Evolutionary conservation across 2,888 invertebrate genomes (phyloP), one percentile per base, ranked within the genome.

Genomic region (Drosophila monieri): DNA sequence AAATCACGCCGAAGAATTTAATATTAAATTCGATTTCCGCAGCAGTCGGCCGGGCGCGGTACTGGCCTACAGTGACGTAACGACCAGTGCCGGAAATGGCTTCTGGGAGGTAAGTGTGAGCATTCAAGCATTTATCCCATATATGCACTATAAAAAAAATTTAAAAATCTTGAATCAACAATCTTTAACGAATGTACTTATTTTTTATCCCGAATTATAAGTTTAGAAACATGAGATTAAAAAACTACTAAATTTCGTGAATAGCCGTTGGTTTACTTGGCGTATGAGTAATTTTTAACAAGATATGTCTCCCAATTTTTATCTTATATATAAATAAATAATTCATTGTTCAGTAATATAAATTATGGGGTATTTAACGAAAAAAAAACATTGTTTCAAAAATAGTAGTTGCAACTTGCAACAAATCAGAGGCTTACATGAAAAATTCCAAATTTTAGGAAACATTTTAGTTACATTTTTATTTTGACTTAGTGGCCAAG

Each of bases 11-110:
- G 94, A 95, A 78, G 94, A 94, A 81, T 93, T 97, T 75, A 94
- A 95, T 90, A 92, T 97, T 78, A 94, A 95, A 90, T 96, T 97
- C 92, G 96, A 97, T 91, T 97, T 97, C 92, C 97, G 96, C 92
- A 96, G 96, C 62, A 95, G 95, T 87, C 94, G 95, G 85, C 95
- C 95, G 76, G 94, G 96, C 92, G 97, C 97, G 30, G 96, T 97
- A 47, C 92, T 97, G 77, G 97, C 97, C 56, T 96, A 96, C 66
- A 96, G 96, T 88, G 96, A 96, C 90, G 95, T 96, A 48, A 93
- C 93, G 80, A 94, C 94, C 55, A 94, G 95, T 46, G 93, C 94
- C 73, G 95, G 95, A 74, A 93, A 94, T 90, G 95, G 97, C 76
- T 96, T 96, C 91, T 97, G 97, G 97, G 97, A 97, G 94, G 96